phyloP scores from a whole-genome alignment of 2,888 invertebrate species.

The Drosophila fungiperda region DNA sequence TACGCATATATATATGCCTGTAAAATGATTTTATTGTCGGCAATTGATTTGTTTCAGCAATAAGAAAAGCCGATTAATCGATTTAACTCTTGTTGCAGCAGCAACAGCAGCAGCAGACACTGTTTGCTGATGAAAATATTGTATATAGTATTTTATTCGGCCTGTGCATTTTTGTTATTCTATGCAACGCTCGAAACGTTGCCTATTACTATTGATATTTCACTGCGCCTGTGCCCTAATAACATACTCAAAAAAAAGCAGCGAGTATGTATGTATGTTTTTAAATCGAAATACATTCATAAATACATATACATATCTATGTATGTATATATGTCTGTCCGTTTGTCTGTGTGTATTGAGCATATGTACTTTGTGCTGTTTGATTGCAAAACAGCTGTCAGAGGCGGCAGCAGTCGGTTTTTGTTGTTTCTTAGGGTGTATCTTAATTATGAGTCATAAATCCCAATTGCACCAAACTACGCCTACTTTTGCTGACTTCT shows the following conservation, averaged over 20 bases:
- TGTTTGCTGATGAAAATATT: conserved; percentile 18
- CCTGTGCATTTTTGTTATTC: conserved; percentile 32
- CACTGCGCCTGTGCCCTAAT: conserved; percentile 62
- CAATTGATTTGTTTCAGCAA: conserved; percentile 36
- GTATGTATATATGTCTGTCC: conserved; percentile 23
- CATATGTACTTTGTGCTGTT: conserved; percentile 52
- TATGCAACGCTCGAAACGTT: conserved; percentile 38
- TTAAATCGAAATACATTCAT: conserved; percentile 22
- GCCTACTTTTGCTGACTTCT: conserved; percentile 56
- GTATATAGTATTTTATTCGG: conserved; percentile 7
- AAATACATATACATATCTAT: conserved; percentile 31
- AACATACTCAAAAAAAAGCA: conserved; percentile 40
- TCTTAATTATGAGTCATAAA: conserved; percentile 74
- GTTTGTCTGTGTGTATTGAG: conserved; percentile 14
- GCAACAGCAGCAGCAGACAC: conserved; percentile 3
- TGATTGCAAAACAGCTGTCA: conserved; percentile 68
- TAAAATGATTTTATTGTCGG: conserved; percentile 26
- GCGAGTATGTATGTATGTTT: conserved; percentile 24
- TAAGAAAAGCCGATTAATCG: conserved; percentile 38
- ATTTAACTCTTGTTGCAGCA: conserved; percentile 36
- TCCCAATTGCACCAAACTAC: conserved; percentile 72
- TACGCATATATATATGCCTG: conserved; percentile 3
- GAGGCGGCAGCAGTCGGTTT: conserved; percentile 37
- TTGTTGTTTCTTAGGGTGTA: conserved; percentile 60
- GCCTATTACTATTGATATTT: conserved; percentile 60